Evolutionary conservation across 2,113 vertebrate species (phyloP).

Genomic region (Nyctereutes procyonoides): DNA sequence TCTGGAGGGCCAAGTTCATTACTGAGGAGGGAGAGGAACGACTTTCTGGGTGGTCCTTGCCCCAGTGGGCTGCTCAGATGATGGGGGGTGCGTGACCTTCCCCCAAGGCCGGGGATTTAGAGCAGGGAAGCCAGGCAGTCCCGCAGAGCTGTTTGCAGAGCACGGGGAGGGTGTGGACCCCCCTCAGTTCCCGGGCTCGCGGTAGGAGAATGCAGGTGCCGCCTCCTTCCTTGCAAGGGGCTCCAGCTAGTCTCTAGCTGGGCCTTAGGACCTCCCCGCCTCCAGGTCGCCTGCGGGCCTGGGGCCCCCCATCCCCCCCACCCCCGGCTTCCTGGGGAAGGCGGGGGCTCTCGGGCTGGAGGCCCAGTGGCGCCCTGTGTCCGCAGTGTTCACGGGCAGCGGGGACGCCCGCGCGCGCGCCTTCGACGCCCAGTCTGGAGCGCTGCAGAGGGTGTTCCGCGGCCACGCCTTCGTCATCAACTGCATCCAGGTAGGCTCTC

Average conservation of each 20-base stretch:
- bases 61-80: background rate
- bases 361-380: background rate
- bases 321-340: background rate
- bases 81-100: too few species aligned
- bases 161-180: background rate
- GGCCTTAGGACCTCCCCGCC: background rate
- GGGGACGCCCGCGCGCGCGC: constrained; percentile 90
- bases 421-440: constrained; percentile 88
- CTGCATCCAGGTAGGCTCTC: constrained; percentile 88
- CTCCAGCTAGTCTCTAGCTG: background rate
- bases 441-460: constrained; percentile 88
- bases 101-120: too few species aligned
- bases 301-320: background rate
- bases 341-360: background rate
- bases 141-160: too few species aligned
- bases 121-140: background rate
- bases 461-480: constrained; percentile 91
- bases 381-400: constrained; percentile 91
- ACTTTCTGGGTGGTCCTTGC: background rate
- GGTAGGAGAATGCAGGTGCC: accelerated
- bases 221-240: background rate
- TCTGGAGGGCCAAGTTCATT: too few species aligned
- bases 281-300: background rate
- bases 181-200: background rate
- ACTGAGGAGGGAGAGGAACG: too few species aligned